Base-by-base conservation (phyloP, 92 coral and sea anemone species). In the Phenganax stokvisi region DNA sequence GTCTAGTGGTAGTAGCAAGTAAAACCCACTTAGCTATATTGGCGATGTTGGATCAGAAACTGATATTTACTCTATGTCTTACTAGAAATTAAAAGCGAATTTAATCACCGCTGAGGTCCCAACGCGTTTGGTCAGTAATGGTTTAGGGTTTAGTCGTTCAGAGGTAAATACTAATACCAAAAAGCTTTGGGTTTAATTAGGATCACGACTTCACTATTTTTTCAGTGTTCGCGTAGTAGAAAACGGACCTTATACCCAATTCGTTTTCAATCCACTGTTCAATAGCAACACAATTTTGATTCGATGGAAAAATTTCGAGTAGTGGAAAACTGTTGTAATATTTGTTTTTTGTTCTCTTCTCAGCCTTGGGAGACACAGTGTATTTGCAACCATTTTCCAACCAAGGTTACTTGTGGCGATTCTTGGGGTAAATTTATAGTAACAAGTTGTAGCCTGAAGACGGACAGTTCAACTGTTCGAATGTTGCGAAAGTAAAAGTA, bases 351-450 rank as follows among this genome's bases (percentile, higher is more conserved):
- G 61, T 64, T 62, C 25, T 77, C n/a, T 16, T n/a, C 52, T 63
- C 85, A 93, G 98, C 98, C 98, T 52, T 93, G 98, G 98, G 89
- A 87, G 67, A 93, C 92, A 10, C 92, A 89, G 69, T 83, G 89
- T 58, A 85, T 93, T 52, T 91, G 87, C 60, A 93, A 93, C 81
- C 89, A 93, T 82, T 93, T 93, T 78, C 93, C 97, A 28, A 73
- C 87, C 56, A 89, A 89, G 70, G 89, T 93, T 61, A 65, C 89
- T 58, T 93, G 98, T 71, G 98, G 98, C n/a, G 98, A 93, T 84
- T 89, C 97, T 0, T 93, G 98, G 98, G 98, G 98, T 93, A 81
- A 79, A 89, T 44, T 9, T 74, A 56, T 76, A 37, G 6, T 11
- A 3, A 13, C 17, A 28, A 11, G 5, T 37, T 5, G 47, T 37